Conservation (phyloP, 1,140 invertebrate species). For the Formica exsecta region DNA sequence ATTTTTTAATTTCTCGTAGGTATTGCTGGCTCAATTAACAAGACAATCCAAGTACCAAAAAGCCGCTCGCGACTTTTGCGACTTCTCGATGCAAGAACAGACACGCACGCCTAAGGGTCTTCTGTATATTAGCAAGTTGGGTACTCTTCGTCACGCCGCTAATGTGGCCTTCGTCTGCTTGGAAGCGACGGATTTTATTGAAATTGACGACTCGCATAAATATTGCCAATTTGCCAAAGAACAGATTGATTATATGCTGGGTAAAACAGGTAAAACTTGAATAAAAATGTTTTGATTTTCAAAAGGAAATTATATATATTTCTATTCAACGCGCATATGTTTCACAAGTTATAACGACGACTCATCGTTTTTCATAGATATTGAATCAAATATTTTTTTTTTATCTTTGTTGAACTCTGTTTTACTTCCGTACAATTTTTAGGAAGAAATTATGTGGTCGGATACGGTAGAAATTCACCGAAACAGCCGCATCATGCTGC, state of each 20-base stretch:
- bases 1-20: slow-evolving; percentile 73
- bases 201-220: slow-evolving; percentile 78
- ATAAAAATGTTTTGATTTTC: neutral
- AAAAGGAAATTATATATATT: neutral
- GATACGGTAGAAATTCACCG: slow-evolving; percentile 89
- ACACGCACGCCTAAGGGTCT: slow-evolving; percentile 87
- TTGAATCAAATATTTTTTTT: neutral
- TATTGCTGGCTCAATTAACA: slow-evolving; percentile 86
- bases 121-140: slow-evolving; percentile 87
- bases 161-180: slow-evolving; percentile 88
- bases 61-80: slow-evolving; percentile 86
- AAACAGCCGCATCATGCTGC: slow-evolving; percentile 87
- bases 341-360: neutral
- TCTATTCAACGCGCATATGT: neutral
- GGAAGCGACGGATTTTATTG: slow-evolving; percentile 83
- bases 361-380: neutral
- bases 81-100: slow-evolving; percentile 85
- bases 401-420: neutral
- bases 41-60: slow-evolving; percentile 84
- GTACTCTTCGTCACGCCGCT: slow-evolving; percentile 88
- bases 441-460: slow-evolving; percentile 89
- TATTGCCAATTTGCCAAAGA: slow-evolving; percentile 88
- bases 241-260: slow-evolving; percentile 90
- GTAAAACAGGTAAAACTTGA: slow-evolving; percentile 80
- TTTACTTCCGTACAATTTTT: slow-evolving; percentile 3